phyloP scores from a whole-genome alignment of 2,888 invertebrate species.

The Ectemnius continuus region DNA sequence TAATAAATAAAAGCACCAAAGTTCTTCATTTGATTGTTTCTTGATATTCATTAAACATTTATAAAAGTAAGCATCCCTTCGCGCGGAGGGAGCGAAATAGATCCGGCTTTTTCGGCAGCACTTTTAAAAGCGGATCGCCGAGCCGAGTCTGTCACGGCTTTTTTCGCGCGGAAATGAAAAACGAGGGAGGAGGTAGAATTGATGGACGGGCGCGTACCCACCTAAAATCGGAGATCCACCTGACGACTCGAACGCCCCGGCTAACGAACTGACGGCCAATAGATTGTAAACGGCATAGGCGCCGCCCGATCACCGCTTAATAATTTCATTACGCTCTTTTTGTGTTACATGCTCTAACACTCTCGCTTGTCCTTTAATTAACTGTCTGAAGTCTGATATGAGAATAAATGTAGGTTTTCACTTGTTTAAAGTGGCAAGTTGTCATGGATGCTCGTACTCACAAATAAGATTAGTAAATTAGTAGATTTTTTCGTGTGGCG shows the following conservation, averaged over 20 bases:
- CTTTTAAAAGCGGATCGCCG: slow-evolving; percentile 48
- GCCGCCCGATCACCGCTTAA: slow-evolving; percentile 47
- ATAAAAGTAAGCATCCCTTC: slow-evolving; percentile 28
- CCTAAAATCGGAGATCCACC: slow-evolving; percentile 46
- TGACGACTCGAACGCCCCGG: slow-evolving; percentile 40
- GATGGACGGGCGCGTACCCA: slow-evolving; percentile 47
- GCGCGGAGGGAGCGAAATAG: slow-evolving; percentile 35
- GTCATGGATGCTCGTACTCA: no score
- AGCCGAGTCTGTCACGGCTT: slow-evolving; percentile 43
- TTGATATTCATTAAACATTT: no score
- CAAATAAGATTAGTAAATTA: no score
- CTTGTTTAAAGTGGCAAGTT: no score
- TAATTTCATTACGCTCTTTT: slow-evolving; percentile 61
- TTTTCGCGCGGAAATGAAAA: slow-evolving; percentile 55
- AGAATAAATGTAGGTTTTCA: no score
- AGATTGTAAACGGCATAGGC: slow-evolving; percentile 60
- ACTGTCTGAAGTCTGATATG: no score
- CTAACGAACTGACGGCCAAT: slow-evolving; percentile 61
- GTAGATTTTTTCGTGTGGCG: no score
- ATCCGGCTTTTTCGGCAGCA: slow-evolving; percentile 35
- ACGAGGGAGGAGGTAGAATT: slow-evolving; percentile 47
- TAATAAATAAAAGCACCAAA: no score
- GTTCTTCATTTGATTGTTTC: no score
- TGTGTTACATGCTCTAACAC: slow-evolving; percentile 20
- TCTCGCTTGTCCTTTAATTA: background rate